phyloP scores from a whole-genome alignment of 2,888 invertebrate genomes.

The Athalia rosae region DNA sequence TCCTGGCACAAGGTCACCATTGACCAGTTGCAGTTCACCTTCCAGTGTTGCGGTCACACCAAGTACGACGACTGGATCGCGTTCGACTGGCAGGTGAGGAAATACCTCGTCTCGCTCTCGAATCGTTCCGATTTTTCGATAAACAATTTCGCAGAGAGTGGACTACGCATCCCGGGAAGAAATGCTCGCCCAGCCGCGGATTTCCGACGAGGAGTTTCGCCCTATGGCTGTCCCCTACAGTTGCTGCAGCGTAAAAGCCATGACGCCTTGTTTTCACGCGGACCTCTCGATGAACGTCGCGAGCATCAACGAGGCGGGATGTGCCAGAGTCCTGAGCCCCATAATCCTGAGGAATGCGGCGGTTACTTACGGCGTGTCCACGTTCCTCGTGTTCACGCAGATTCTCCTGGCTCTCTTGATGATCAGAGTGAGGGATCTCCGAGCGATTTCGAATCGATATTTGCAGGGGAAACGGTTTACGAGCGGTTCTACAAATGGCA shows the following conservation, averaged over 20 bases:
- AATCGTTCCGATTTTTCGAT: neutral
- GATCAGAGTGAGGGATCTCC: constrained; percentile 53
- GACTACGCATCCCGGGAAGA: constrained; percentile 60
- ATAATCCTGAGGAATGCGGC: constrained; percentile 61
- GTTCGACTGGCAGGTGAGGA: constrained; percentile 66
- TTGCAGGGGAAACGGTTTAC: neutral
- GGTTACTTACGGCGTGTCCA: constrained; percentile 65
- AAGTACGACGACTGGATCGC: constrained; percentile 66
- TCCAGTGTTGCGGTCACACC: constrained; percentile 66
- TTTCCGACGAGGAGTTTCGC: constrained; percentile 58
- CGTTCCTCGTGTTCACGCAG: constrained; percentile 61
- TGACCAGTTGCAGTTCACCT: constrained; percentile 65
- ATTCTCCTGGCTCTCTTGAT: constrained; percentile 58
- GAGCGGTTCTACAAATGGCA: neutral
- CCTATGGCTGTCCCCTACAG: constrained; percentile 65
- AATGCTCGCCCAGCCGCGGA: constrained; percentile 53
- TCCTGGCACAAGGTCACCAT: constrained; percentile 60
- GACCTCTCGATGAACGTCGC: constrained; percentile 57
- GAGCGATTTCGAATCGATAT: neutral
- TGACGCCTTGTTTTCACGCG: constrained; percentile 60
- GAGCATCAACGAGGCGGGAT: constrained; percentile 63
- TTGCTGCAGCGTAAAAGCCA: constrained; percentile 61
- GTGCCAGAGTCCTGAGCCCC: constrained; percentile 58
- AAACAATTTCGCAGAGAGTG: constrained; percentile 50
- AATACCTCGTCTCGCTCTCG: neutral